Conservation (phyloP, 2,113 vertebrate species). For the Noturus placidus region DNA sequence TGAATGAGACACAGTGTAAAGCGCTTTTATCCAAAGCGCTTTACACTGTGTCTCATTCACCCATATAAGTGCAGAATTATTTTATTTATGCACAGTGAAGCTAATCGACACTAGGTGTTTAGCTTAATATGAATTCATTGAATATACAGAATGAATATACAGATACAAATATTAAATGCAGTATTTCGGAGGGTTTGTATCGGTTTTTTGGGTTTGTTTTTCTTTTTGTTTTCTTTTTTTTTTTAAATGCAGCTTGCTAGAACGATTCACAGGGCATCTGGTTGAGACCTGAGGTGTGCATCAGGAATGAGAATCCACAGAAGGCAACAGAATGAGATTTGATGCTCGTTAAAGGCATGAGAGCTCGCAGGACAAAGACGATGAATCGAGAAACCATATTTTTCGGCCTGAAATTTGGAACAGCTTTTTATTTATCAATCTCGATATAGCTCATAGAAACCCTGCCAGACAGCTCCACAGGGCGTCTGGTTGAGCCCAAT, state of each 20-base stretch:
- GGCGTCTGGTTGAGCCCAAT: neutral
- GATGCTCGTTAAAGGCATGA: neutral
- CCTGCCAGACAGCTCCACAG: neutral
- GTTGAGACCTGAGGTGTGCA: neutral
- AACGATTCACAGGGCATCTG: neutral
- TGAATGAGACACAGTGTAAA: too few relatives aligned
- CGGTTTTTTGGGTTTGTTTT: neutral
- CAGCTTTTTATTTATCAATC: neutral
- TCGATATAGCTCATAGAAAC: neutral
- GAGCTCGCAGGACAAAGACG: neutral
- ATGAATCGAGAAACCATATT: neutral
- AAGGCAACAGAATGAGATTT: neutral
- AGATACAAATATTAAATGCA: neutral
- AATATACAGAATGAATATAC: neutral
- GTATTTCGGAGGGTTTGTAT: neutral
- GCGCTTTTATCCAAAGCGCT: too few relatives aligned
- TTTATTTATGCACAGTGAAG: neutral
- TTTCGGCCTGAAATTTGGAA: neutral
- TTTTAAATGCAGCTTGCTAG: neutral
- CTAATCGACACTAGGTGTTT: neutral
- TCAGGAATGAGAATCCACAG: neutral
- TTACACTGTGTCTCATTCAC: too few relatives aligned
- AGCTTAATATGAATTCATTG: neutral
- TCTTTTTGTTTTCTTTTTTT: neutral
- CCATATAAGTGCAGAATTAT: too few relatives aligned